These are phyloP conservation scores for Clavelina lepadiformis DNA, from an alignment of 23 tunicate genomes.

Conservation along the genomic window DNA sequence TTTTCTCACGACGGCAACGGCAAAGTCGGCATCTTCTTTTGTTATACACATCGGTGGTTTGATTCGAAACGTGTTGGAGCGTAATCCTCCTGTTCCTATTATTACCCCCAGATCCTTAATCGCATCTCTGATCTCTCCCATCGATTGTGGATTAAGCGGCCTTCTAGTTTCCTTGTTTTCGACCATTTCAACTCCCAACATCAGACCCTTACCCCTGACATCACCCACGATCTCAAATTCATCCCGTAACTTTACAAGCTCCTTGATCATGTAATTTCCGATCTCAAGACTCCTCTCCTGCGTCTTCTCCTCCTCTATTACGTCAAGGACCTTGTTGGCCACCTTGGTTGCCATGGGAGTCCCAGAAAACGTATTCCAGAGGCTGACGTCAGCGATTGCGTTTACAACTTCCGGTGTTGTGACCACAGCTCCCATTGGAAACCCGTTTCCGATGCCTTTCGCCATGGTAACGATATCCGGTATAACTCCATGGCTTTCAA, in stretches of 20 bases:
- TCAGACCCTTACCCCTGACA: slow-evolving; percentile 94
- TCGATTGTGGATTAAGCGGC: slow-evolving; percentile 24
- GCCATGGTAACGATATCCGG: slow-evolving; percentile 98
- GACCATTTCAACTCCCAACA: slow-evolving; percentile 91
- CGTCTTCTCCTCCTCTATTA: slow-evolving; percentile 76
- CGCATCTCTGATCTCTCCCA: slow-evolving; percentile 50
- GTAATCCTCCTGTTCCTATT: slow-evolving; percentile 72
- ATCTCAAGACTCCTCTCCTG: slow-evolving; percentile 40
- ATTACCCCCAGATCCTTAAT: slow-evolving; percentile 76
- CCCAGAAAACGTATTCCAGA: slow-evolving; percentile 85
- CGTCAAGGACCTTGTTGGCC: slow-evolving; percentile 77
- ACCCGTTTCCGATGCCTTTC: slow-evolving; percentile 93
- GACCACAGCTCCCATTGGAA: slow-evolving; percentile 94
- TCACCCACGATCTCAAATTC: slow-evolving; percentile 84
- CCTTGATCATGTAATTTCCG: slow-evolving; percentile 53
- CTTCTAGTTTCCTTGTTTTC: slow-evolving; percentile 40
- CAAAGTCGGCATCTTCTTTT: slow-evolving; percentile 58
- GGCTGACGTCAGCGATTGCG: slow-evolving; percentile 48
- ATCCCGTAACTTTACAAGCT: slow-evolving; percentile 63
- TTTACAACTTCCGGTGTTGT: slow-evolving; percentile 85
- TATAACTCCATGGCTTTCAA: slow-evolving; percentile 77
- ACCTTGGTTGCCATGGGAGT: slow-evolving; percentile 68
- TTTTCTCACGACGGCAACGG: slow-evolving; percentile 46
- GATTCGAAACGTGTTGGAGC: slow-evolving; percentile 67
- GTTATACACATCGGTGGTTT: slow-evolving; percentile 98